These are phyloP conservation scores for Megamerina dolium DNA, from an alignment of 2,888 invertebrate genomes.

Conservation along the genomic window DNA sequence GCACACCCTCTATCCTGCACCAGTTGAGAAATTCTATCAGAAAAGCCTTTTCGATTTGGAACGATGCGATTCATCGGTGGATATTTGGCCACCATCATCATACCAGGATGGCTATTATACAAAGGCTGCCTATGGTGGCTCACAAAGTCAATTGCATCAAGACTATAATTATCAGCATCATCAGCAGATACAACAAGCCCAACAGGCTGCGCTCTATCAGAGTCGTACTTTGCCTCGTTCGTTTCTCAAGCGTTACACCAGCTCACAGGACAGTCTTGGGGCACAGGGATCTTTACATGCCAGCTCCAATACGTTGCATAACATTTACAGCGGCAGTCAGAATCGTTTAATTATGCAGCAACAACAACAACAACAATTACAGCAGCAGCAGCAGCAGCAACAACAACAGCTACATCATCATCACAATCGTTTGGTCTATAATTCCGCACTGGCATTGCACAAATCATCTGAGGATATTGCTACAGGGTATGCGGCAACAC, in stretches of 20 bases:
- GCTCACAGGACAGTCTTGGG: conserved; percentile 31
- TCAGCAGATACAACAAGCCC: conserved; percentile 14
- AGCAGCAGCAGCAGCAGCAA: conserved; percentile 24
- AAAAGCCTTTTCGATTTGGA: conserved; percentile 34
- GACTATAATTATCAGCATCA: conserved; percentile 15
- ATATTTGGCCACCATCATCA: conserved; percentile 17
- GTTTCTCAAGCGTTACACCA: conserved; percentile 39
- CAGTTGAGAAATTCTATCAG: conserved; percentile 25
- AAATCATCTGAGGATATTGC: conserved; percentile 29
- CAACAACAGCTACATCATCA: conserved; percentile 18
- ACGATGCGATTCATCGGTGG: conserved; percentile 11
- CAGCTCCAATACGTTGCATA: conserved; percentile 26
- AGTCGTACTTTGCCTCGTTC: conserved; percentile 46
- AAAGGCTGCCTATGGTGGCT: conserved; percentile 23
- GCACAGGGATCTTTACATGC: conserved; percentile 16
- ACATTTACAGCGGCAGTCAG: conserved; percentile 26
- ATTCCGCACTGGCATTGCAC: conserved; percentile 31
- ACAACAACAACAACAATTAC: conserved; percentile 25
- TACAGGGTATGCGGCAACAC: conserved; percentile 14
- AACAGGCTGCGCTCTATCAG: conserved; percentile 26
- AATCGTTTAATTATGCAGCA: conserved; percentile 27
- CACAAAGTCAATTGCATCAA: conserved; percentile 23
- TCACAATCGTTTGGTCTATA: conserved; percentile 19
- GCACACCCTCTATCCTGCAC: conserved; percentile 27
- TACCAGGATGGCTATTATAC: conserved; percentile 24